Conservation (phyloP, 2,888 invertebrate species). For the Glaucopsyche alexis region DNA sequence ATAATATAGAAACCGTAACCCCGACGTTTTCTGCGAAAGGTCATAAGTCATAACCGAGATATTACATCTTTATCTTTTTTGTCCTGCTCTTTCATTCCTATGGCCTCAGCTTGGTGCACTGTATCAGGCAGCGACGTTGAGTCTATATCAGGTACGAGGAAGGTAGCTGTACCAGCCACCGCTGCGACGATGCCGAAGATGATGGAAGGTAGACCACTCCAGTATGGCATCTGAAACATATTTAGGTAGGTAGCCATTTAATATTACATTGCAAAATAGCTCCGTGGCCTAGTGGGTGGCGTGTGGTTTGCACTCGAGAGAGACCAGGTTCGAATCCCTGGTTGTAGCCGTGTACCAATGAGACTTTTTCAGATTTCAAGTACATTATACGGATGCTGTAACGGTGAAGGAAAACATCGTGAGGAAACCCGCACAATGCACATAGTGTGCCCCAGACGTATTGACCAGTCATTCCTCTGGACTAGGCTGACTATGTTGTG, state of each 20-base stretch:
- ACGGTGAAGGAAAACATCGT: too few relatives aligned
- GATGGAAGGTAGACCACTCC: constrained; percentile 62
- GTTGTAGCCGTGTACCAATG: too few relatives aligned
- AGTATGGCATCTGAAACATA: constrained; percentile 55
- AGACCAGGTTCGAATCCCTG: too few relatives aligned
- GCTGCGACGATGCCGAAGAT: constrained; percentile 57
- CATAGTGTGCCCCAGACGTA: too few relatives aligned
- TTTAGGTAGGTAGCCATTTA: background rate
- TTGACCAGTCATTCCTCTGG: too few relatives aligned
- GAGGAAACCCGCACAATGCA: too few relatives aligned
- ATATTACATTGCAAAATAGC: background rate
- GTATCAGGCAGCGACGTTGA: constrained; percentile 60
- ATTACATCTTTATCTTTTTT: background rate
- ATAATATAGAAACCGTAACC: too few relatives aligned
- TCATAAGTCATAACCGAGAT: constrained; percentile 23
- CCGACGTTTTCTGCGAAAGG: background rate
- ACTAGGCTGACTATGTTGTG: too few relatives aligned
- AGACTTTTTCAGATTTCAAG: too few relatives aligned
- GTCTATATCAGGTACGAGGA: constrained; percentile 59
- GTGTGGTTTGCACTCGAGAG: too few relatives aligned
- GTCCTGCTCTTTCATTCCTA: constrained; percentile 46
- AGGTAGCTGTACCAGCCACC: constrained; percentile 56
- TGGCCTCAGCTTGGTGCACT: constrained; percentile 58
- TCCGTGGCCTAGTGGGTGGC: too few relatives aligned
- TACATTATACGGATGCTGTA: too few relatives aligned